Base-by-base conservation (phyloP, 2,113 vertebrate species). In the Pomatorhinus ruficollis region DNA sequence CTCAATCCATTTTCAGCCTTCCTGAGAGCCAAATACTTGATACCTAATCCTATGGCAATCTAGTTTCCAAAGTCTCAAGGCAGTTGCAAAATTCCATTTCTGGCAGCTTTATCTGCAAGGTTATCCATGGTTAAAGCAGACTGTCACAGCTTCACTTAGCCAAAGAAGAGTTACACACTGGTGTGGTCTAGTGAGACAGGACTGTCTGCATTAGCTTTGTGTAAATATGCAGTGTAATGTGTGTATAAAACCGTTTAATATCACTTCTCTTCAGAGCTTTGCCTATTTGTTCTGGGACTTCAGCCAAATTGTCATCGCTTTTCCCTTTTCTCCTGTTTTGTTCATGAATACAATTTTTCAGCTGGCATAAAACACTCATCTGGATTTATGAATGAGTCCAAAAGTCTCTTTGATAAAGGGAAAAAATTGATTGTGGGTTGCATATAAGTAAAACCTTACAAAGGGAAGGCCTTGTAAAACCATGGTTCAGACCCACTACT, bases 51-150 rank as follows among this genome's bases (percentile, higher is more conserved):
- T 22, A 8, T 14, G 2, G 10, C 15, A 59, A 5, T 37, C 39
- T 37, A 9, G 8, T 56, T 76, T 72, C 31, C 40, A 25, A 79
- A 68, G 35, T 47, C 21, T 56, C 22, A 60, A 3, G 20, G 33
- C 30, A 76, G 10, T 7, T 60, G 25, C 15, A 57, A 77, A 61
- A 11, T 8, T 45, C 25, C 16, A 19, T 83, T 87, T 90, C 42
- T 65, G 52, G 6, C 12, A 61, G 13, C 3, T 11, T 74, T 63
- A 61, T 74, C 10, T 66, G 22, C 18, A 39, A 39, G 25, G 7
- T 17, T 53, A 37, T 7, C 14, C 9, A 18, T 24, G 5, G 14
- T 12, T 14, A 5, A 31, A 87, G 12, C 0, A 2, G 37, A 52
- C 18, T 83, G 16, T 59, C n/a, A 33, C 16, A 69, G 6, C 12